Base-by-base conservation (phyloP, 2,888 invertebrate genomes). In the Phaedon cochleariae region DNA sequence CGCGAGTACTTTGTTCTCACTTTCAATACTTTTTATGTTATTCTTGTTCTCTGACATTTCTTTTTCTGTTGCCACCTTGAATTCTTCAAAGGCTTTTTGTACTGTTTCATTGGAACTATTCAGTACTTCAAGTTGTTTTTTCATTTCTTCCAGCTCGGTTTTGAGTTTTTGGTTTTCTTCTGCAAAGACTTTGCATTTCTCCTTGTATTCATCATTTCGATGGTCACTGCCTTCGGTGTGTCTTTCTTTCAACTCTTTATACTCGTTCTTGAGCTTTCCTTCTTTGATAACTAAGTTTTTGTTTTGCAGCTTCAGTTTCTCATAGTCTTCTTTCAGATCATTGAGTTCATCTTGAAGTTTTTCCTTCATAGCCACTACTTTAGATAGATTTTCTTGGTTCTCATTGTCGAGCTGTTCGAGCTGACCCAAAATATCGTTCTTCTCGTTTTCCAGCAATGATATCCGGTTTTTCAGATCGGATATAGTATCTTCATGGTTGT, bases 181-280 rank as follows among this genome's bases (percentile, higher is more conserved):
- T 7, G 71, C n/a, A 17, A 74, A 49, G 12, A 18, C 62, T 57
- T 68, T 59, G 22, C 69, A 68, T 52, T 71, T 72, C 41, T 59
- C 52, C 7, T 62, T 63, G 54, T 57, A 53, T 22, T 62, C 59
- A 34, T 61, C 58, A n/a, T n/a, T n/a, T n/a, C n/a, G n/a, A n/a
- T n/a, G n/a, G n/a, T n/a, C n/a, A 46, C n/a, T 49, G 18, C 46
- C 48, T 64, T 86, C 84, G 20, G 77, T 82, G 53, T 66, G 29
- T 55, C 58, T 67, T 18, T 75, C 76, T 12, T 82, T 81, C 62
- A 87, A 84, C 59, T 86, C 85, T 62, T 79, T 62, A 29, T 64
- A 9, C 71, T 73, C 59, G 1, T 41, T 59, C 15, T 22, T 59
- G 26, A 61, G 46, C 37, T 64, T 49, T 12, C 59, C 57, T 34